phyloP scores from a whole-genome alignment of 2,797 vertebrate genomes.

The Notoglanidium macrostoma region DNA sequence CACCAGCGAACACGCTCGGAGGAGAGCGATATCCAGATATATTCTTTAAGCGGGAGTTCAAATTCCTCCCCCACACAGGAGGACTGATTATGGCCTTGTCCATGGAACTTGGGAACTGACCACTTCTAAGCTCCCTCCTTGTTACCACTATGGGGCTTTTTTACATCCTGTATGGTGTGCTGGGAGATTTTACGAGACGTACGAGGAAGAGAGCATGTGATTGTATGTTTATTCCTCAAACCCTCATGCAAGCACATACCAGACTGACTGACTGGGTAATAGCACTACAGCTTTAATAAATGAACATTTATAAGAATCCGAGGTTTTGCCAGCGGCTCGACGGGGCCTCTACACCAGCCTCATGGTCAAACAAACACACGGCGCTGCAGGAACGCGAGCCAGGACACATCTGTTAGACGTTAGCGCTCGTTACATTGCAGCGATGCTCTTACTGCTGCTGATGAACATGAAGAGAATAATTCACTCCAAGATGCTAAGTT shows the following conservation, averaged over 20 bases:
- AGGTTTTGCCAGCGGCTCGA: slow-evolving; percentile 43
- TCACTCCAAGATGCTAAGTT: not conserved
- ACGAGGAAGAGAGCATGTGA: not conserved
- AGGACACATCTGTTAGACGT: slow-evolving; percentile 55
- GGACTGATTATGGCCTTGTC: not conserved
- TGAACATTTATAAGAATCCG: slow-evolving; percentile 50
- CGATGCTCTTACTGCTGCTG: not conserved
- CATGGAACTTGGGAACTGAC: slow-evolving; percentile 7
- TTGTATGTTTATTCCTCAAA: slow-evolving; percentile 9
- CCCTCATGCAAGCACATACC: slow-evolving; percentile 13
- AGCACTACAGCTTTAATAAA: slow-evolving; percentile 49
- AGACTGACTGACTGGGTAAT: slow-evolving; percentile 29
- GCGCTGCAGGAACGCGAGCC: slow-evolving; percentile 36
- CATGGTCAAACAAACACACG: slow-evolving; percentile 53
- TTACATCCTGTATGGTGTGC: not conserved
- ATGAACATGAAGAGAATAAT: not conserved
- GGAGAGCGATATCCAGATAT: not conserved
- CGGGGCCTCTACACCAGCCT: slow-evolving; percentile 36
- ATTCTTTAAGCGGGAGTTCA: not conserved
- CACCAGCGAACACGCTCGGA: not conserved
- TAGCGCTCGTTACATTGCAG: slow-evolving; percentile 37
- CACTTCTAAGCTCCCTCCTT: slow-evolving; percentile 26
- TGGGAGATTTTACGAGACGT: not conserved
- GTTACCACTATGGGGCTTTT: slow-evolving; percentile 17
- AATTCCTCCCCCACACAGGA: not conserved